Base-by-base conservation (phyloP, 2,888 invertebrate genomes). In the Habroteleia sp. region DNA sequence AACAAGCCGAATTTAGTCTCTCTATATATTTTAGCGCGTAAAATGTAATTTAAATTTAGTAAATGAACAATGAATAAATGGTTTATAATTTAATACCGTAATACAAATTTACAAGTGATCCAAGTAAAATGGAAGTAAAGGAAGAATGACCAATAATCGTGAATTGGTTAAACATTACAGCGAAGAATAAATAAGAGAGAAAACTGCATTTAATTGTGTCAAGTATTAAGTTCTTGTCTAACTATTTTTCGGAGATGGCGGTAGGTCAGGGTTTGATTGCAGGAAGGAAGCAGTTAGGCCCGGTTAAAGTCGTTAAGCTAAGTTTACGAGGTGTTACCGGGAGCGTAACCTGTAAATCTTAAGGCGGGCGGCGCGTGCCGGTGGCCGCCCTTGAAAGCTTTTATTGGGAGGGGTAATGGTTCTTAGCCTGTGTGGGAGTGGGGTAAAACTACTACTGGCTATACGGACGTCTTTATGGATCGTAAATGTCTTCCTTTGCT, bases 221-320 rank as follows among this genome's bases (percentile, higher is more conserved):
- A 50, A 48, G 50, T 33, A 46, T 39, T 13, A 39, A 35, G 14
- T 66, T 44, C 35, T 74, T 63, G n/a, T 8, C 33, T n/a, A 48
- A 62, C 63, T 69, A 65, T 74, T 75, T 75, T 69, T 75, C 27
- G 44, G 37, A 29, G 65, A 60, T 69, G 74, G 68, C 77, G 85
- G 79, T 84, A 87, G 87, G 87, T 87, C 86, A 84, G 85, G 87
- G 83, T 86, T 83, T 86, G 87, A 87, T 87, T 87, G 85, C 86
- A 88, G 88, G 88, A 87, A 88, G 88, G 88, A 88, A 88, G 85
- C 88, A 87, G 87, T 88, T 88, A 88, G 88, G 88, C 87, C 85
- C 86, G 87, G 85, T 87, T 86, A 83, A 85, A 88, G 88, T 88
- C 88, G 88, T 88, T 88, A 87, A 88, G 87, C 85, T 86, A 86